These are phyloP conservation scores for Acronicta psi DNA, from an alignment of 2,888 invertebrate genomes.

Conservation along the genomic window DNA sequence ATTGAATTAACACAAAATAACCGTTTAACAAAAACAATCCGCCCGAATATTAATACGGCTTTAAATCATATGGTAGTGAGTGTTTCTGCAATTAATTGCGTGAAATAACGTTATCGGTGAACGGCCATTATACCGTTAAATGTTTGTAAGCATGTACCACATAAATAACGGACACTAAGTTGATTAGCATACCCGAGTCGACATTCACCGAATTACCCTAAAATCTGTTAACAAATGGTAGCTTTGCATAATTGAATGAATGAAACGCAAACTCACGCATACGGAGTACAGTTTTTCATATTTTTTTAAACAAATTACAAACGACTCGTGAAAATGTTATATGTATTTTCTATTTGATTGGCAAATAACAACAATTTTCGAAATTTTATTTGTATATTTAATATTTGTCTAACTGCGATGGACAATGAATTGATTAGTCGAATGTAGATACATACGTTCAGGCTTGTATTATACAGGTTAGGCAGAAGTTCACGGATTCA, in stretches of 20 bases:
- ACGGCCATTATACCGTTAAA: constrained; percentile 72
- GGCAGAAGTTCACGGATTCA: too few species aligned
- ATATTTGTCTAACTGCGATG: constrained; percentile 48
- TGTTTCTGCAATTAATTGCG: constrained; percentile 85
- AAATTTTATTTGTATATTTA: constrained; percentile 43
- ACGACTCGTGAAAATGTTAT: constrained; percentile 41
- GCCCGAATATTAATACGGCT: constrained; percentile 72
- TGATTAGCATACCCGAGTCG: constrained; percentile 85
- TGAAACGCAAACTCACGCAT: constrained; percentile 76
- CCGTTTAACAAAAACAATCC: constrained; percentile 76
- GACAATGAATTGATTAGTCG: constrained; percentile 21
- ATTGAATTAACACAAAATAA: constrained; percentile 81
- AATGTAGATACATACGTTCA: background rate
- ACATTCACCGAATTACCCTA: constrained; percentile 82
- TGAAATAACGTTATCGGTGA: constrained; percentile 80
- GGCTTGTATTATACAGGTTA: too few species aligned
- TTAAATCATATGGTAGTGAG: constrained; percentile 81
- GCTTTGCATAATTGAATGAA: constrained; percentile 87
- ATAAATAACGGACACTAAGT: constrained; percentile 86
- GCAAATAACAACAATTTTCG: constrained; percentile 45
- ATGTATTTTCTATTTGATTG: constrained; percentile 44
- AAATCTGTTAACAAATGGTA: constrained; percentile 88
- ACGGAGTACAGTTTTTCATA: constrained; percentile 67
- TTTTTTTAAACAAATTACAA: constrained; percentile 61
- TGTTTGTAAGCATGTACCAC: constrained; percentile 80